Percentiles rank a stretch among this genome's conserved stretches.
phyloP scores from a whole-genome alignment of 2,113 vertebrate species.

The Sylvietta virens region DNA sequence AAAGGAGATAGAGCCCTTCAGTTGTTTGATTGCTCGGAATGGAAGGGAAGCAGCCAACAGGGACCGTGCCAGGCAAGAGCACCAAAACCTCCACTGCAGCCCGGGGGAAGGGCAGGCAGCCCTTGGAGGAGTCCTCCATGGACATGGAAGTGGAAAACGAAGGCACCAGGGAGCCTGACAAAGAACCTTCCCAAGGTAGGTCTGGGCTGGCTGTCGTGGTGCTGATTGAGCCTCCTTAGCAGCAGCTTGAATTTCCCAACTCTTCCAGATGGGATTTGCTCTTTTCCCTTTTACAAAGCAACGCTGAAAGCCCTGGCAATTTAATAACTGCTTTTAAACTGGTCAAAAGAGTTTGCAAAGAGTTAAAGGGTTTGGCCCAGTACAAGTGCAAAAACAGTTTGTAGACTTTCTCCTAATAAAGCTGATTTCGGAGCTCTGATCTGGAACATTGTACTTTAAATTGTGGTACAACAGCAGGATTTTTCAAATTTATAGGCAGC shows the following conservation, averaged over 20 bases:
- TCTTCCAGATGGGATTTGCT: background rate
- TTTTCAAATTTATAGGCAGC: slow-evolving; percentile 33
- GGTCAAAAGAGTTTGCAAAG: background rate
- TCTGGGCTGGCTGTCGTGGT: background rate
- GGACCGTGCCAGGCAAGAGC: slow-evolving; percentile 80
- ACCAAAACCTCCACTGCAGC: slow-evolving; percentile 79
- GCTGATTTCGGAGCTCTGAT: background rate
- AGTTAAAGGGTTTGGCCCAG: background rate
- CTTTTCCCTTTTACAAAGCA: background rate
- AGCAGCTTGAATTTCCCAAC: background rate
- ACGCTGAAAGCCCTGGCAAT: background rate
- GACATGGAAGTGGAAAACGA: slow-evolving; percentile 71
- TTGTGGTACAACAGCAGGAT: slow-evolving; percentile 10
- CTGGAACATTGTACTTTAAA: background rate
- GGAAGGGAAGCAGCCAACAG: slow-evolving; percentile 8
- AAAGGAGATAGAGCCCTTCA: slow-evolving; percentile 20
- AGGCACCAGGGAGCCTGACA: background rate
- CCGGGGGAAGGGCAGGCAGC: slow-evolving; percentile 56
- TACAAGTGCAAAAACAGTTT: slow-evolving; percentile 21
- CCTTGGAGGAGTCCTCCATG: slow-evolving; percentile 72
- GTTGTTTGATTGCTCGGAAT: slow-evolving; percentile 40
- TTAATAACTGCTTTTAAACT: background rate
- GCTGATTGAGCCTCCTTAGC: background rate
- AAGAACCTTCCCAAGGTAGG: slow-evolving; percentile 40
- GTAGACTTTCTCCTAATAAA: background rate